Evolutionary conservation across 2,113 vertebrate genomes (phyloP), one percentile per base, ranked within the genome.

Genomic region (Ranitomeya variabilis): DNA sequence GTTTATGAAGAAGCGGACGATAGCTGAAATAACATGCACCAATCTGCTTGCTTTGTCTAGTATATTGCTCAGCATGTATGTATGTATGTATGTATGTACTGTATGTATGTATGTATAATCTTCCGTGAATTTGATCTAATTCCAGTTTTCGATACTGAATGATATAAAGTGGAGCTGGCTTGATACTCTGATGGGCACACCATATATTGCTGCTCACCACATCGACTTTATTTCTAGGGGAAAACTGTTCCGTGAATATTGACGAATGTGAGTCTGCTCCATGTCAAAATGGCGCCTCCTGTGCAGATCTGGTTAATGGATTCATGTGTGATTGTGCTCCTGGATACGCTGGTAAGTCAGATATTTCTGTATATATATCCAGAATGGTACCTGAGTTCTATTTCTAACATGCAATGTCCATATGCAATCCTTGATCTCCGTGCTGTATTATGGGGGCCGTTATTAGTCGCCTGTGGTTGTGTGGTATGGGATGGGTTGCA

Each of bases 201-300:
- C n/a, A 19, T 67, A 67, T 10, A 73, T 74, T 8, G 31, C 80
- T 6, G 8, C 16, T 83, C 31, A 83, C 31, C 59, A 74, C n/a
- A 31, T 55, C 31, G 7, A 45, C 31, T 80, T 74, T 23, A 89
- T 80, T 66, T 6, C 37, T 92, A 99, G 98, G 98, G 69, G 94
- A 96, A 1, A 95, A 94, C 92, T 99, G 98, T 90, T 92, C 93
- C 0, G 77, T 95, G 52, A 93, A 99, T 51, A 92, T 97, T 0
- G 91, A 99, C 0, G 98, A 99, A 90, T 99, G 98, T 0, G 92
- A 92, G 67, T 97, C 96, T 0, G 86, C 73, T 85, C 97, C 97
- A 0, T 99, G 98, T 91, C 92, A 94, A 89, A 95, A 96, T 0
- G 94, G 94, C 59, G 98, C 96, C 51, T 91, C 74, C 91, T 99